phyloP scores from a whole-genome alignment of 1,140 invertebrate genomes.

The Zaprionus vittiger region DNA sequence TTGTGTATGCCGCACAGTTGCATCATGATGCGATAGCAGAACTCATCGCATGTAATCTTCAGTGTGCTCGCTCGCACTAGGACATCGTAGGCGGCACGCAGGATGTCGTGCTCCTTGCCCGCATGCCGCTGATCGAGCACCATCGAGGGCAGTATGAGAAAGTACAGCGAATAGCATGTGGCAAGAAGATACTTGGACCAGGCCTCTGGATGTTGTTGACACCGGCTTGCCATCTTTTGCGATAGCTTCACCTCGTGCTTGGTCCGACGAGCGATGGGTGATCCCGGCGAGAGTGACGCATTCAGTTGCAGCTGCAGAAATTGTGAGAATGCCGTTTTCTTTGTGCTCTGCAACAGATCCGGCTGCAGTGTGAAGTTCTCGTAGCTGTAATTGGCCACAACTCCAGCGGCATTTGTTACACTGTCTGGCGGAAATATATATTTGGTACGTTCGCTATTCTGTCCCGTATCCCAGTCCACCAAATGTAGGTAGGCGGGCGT shows the following conservation, averaged over 20 bases:
- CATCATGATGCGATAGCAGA: constrained; percentile 99
- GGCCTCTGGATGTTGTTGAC: constrained; percentile 90
- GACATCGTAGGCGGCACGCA: constrained; percentile 94
- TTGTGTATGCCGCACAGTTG: constrained; percentile 98
- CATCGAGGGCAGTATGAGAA: constrained; percentile 96
- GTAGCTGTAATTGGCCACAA: constrained; percentile 84
- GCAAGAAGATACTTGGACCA: constrained; percentile 96
- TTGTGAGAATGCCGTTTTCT: constrained; percentile 80
- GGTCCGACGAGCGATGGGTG: constrained; percentile 95
- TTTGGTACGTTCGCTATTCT: constrained; percentile 94
- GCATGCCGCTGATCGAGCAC: constrained; percentile 84
- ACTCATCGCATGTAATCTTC: constrained; percentile 95
- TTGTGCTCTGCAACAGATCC: constrained; percentile 83
- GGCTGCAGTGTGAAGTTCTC: constrained; percentile 86
- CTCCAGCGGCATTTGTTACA: constrained; percentile 45
- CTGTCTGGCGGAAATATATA: constrained; percentile 97
- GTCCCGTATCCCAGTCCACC: constrained; percentile 89
- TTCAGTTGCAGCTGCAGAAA: constrained; percentile 82
- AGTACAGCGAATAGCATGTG: constrained; percentile 98
- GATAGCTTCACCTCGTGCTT: constrained; percentile 97
- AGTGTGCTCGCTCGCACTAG: constrained; percentile 93
- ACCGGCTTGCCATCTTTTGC: constrained; percentile 93
- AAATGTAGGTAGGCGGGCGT: constrained; percentile 86
- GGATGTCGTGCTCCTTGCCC: constrained; percentile 90
- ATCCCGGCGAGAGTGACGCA: constrained; percentile 89